These are phyloP conservation scores for Ligdia adustata DNA, from an alignment of 2,888 invertebrate species.

Conservation along the genomic window DNA sequence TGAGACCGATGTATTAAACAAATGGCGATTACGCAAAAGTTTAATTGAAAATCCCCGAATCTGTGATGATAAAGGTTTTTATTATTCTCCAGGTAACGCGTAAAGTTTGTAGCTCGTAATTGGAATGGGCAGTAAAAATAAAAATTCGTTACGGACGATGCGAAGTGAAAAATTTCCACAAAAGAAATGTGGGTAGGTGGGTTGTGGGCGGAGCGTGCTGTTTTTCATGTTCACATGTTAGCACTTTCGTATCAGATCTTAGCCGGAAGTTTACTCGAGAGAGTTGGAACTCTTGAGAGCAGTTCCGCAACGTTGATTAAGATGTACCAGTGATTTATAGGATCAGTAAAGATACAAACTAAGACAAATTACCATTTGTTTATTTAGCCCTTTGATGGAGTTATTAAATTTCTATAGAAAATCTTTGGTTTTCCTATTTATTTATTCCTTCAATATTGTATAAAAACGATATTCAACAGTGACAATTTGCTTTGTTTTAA, in stretches of 20 bases:
- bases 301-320: too few relatives aligned
- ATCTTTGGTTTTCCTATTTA: too few relatives aligned
- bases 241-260: conserved; percentile 33
- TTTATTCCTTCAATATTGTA: too few relatives aligned
- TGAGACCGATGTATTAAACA: conserved; percentile 52
- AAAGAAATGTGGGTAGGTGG: conserved; percentile 4
- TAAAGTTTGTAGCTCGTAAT: conserved; percentile 54
- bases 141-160: conserved; percentile 39
- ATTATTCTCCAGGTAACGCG: conserved; percentile 57
- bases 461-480: too few relatives aligned
- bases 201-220: background rate
- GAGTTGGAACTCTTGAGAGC: conserved; percentile 32
- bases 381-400: too few relatives aligned
- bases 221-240: conserved; percentile 18
- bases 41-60: conserved; percentile 63
- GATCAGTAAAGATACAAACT: too few relatives aligned
- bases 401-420: too few relatives aligned
- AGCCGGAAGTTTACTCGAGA: conserved; percentile 34
- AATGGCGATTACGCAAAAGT: conserved; percentile 62
- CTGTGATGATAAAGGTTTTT: conserved; percentile 61
- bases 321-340: conserved; percentile 6
- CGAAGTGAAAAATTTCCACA: conserved; percentile 16
- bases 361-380: too few relatives aligned
- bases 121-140: conserved; percentile 50
- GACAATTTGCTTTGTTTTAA: too few relatives aligned